These are phyloP conservation scores for Heptranchias perlo DNA, from an alignment of 2,113 vertebrate species.

Conservation along the genomic window DNA sequence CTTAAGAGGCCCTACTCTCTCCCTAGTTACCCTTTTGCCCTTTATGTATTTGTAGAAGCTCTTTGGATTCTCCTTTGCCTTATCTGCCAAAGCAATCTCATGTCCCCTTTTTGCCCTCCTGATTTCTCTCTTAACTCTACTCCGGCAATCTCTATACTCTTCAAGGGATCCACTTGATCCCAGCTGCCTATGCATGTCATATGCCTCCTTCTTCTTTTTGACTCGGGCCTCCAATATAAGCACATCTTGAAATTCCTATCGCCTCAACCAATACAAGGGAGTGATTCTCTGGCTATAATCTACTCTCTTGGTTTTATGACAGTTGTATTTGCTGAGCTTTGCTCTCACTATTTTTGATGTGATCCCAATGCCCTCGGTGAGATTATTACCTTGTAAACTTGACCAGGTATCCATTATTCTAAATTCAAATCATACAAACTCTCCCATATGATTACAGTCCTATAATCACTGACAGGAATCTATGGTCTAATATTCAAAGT, in stretches of 20 bases:
- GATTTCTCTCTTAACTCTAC: too few species aligned
- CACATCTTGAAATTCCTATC: background rate
- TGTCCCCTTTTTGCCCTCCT: too few species aligned
- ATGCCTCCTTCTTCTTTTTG: too few species aligned
- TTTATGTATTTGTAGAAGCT: too few species aligned
- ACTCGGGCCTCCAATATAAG: background rate
- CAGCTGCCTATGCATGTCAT: too few species aligned
- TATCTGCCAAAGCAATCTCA: too few species aligned
- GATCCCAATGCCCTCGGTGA: background rate
- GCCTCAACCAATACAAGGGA: background rate
- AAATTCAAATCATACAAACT: background rate
- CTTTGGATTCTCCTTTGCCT: too few species aligned
- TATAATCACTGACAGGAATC: background rate
- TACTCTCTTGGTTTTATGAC: background rate
- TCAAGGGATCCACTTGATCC: too few species aligned
- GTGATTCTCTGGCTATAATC: background rate
- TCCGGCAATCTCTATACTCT: too few species aligned
- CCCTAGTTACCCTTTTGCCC: too few species aligned
- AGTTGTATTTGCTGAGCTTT: background rate
- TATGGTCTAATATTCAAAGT: background rate
- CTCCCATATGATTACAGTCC: background rate
- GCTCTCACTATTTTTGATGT: background rate
- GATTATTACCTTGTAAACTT: background rate
- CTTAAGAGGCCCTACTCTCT: too few species aligned
- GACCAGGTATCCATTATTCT: constrained; percentile 15